phyloP scores from a whole-genome alignment of 92 coral and sea anemone genomes.

The Epizoanthus rinbou region DNA sequence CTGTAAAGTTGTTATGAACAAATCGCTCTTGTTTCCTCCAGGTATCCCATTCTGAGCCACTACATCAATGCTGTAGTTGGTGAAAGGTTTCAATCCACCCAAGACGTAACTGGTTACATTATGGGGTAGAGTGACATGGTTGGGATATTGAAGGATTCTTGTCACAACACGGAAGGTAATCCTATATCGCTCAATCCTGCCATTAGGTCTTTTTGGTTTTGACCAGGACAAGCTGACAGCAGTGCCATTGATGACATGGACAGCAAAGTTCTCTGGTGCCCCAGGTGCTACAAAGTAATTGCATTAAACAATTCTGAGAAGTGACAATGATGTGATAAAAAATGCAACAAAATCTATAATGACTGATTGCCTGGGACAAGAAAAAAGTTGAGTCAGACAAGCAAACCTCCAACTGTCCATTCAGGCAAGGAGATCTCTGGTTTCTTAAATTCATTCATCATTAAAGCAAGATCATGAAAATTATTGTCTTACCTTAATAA shows the following conservation, averaged over 20 bases:
- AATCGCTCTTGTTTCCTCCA: constrained; percentile 27
- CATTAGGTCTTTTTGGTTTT: constrained; percentile 31
- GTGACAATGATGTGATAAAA: not conserved
- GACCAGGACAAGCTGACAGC: constrained; percentile 42
- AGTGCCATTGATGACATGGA: constrained; percentile 22
- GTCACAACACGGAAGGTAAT: constrained; percentile 13
- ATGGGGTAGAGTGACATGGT: constrained; percentile 30
- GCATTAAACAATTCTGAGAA: too few relatives aligned
- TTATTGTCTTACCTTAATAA: too few relatives aligned
- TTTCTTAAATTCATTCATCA: too few relatives aligned
- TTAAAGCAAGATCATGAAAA: too few relatives aligned
- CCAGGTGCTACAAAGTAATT: constrained; percentile 26
- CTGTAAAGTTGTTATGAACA: constrained; percentile 18
- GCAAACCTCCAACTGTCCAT: too few relatives aligned
- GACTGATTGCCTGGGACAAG: too few relatives aligned
- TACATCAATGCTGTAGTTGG: constrained; percentile 31
- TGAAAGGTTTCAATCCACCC: constrained; percentile 24
- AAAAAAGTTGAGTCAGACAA: too few relatives aligned
- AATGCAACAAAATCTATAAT: too few relatives aligned
- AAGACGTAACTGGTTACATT: constrained; percentile 23
- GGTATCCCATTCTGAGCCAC: constrained; percentile 25
- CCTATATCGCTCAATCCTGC: constrained; percentile 22
- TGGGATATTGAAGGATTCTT: not conserved
- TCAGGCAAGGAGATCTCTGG: too few relatives aligned
- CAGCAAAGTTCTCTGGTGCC: constrained; percentile 36